A percentile compares a stretch with the other conserved stretches of the same genome.
These are phyloP conservation scores for Beroe forskalii DNA, from an alignment of 37 sponge, comb jelly and placozoan species.

Conservation along the genomic window DNA sequence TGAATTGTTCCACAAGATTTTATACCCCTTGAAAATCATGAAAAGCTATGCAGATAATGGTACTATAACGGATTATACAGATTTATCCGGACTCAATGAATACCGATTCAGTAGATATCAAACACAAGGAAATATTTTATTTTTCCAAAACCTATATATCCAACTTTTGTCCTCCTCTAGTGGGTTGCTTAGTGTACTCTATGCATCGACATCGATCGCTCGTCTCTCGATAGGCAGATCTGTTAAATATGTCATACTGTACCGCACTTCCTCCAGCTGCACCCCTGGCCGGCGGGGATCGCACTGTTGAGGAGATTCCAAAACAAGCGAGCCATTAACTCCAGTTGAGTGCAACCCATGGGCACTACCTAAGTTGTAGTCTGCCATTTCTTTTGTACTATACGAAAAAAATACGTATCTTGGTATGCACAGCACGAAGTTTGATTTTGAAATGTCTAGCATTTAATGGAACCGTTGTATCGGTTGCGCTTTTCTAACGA, in stretches of 20 bases:
- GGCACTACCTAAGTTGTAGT: background rate
- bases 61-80: too few species aligned
- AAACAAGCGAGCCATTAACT: background rate
- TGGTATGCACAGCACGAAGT: too few species aligned
- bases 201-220: constrained; percentile 43
- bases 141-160: background rate
- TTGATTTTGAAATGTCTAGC: too few species aligned
- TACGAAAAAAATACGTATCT: too few species aligned
- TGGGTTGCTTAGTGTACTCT: constrained; percentile 44
- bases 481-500: too few species aligned
- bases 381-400: constrained; percentile 40
- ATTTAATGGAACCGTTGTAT: too few species aligned
- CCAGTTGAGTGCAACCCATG: constrained; percentile 17
- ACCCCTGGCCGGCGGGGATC: background rate
- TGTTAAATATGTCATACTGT: constrained; percentile 20
- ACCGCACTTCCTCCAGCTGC: constrained; percentile 14
- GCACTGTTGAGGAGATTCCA: constrained; percentile 4
- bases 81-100: too few species aligned
- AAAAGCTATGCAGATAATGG: too few species aligned
- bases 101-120: too few species aligned
- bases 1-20: too few species aligned
- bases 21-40: too few species aligned
- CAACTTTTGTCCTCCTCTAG: background rate
- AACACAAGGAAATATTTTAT: constrained; percentile 22
- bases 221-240: constrained; percentile 42